Percentiles rank a stretch among this genome's conserved stretches.
phyloP scores from a whole-genome alignment of 2,797 vertebrate genomes.

The Morus bassanus region DNA sequence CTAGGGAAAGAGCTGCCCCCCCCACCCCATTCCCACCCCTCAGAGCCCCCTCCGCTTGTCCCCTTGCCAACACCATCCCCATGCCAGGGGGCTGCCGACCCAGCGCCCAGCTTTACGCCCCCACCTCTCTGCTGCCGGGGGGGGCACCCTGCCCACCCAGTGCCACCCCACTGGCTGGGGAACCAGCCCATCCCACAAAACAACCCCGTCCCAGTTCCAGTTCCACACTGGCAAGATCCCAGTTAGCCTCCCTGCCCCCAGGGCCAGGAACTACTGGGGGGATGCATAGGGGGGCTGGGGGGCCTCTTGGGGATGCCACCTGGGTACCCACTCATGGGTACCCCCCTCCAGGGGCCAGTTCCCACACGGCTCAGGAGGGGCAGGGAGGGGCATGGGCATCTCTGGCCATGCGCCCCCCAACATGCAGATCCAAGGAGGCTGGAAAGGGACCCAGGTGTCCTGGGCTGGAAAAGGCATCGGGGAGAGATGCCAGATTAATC shows the following conservation, averaged over 20 bases:
- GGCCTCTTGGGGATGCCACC: not conserved
- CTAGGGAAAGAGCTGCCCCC: not conserved
- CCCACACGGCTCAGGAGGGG: not conserved
- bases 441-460: slow-evolving; percentile 30
- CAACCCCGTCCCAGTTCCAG: not conserved
- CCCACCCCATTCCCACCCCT: not conserved
- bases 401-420: not conserved
- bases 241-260: not conserved
- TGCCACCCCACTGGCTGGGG: not conserved
- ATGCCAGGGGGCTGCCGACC: rapidly evolving
- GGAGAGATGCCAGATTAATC: slow-evolving; percentile 31
- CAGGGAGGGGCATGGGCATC: not conserved
- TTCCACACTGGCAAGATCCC: not conserved
- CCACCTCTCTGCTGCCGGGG: not conserved
- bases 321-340: not conserved
- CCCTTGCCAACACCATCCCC: not conserved
- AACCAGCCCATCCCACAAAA: not conserved
- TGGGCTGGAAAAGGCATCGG: not conserved
- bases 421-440: not conserved
- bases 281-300: not conserved
- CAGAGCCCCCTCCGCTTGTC: not conserved
- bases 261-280: not conserved
- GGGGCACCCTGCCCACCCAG: not conserved
- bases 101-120: not conserved
- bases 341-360: not conserved